Percentiles rank a stretch among this genome's conserved stretches.
These are phyloP conservation scores for Etheostoma nigrum DNA, from an alignment of 2,797 vertebrate genomes.

Conservation along the genomic window DNA sequence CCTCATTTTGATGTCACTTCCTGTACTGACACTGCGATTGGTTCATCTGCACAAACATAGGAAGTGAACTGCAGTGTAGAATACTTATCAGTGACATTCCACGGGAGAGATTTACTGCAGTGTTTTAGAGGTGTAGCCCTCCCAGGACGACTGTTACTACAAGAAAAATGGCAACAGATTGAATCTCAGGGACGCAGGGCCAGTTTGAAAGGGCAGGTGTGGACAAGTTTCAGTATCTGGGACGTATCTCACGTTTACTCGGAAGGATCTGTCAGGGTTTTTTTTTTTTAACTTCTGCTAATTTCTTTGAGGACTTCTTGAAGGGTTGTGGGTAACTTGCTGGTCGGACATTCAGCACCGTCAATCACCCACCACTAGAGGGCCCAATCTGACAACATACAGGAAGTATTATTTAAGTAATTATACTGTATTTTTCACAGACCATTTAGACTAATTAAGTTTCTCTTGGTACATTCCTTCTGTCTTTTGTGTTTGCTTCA, in stretches of 20 bases:
- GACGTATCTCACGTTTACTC: neutral
- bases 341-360: neutral
- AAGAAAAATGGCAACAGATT: neutral
- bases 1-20: constrained; percentile 2
- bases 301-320: constrained; percentile 3
- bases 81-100: constrained; percentile 20
- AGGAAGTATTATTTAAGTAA: neutral
- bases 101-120: neutral
- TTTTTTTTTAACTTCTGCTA: neutral
- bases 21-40: neutral
- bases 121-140: neutral
- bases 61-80: constrained; percentile 21
- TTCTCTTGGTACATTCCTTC: neutral
- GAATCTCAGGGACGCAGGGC: neutral
- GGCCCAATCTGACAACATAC: constrained; percentile 33
- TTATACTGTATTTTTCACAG: neutral
- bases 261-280: neutral
- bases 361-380: constrained; percentile 44
- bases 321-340: neutral
- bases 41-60: neutral
- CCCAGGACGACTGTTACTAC: neutral
- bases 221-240: neutral
- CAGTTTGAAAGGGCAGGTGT: neutral
- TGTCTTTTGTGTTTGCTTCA: neutral
- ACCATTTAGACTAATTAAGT: neutral